Evolutionary conservation across 1,140 invertebrate species (phyloP).

Genomic region (Micrasema minimum): DNA sequence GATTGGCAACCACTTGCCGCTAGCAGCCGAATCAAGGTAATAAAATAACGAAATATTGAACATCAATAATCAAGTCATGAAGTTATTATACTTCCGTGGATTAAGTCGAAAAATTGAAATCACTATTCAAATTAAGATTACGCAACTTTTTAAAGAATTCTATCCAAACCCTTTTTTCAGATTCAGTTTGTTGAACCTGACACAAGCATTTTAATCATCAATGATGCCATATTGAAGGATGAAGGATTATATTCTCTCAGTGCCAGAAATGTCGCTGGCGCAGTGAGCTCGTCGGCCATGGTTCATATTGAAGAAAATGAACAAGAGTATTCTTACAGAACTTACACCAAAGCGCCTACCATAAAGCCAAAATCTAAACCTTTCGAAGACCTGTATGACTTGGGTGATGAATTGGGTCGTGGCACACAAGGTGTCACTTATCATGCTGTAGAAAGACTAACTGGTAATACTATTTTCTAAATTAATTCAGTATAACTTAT

Average conservation of each 20-base stretch:
- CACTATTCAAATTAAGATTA: background rate
- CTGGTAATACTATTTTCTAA: conserved; percentile 66
- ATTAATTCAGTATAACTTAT: no score
- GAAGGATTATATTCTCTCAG: conserved; percentile 93
- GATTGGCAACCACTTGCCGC: conserved; percentile 91
- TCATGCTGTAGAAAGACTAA: conserved; percentile 85
- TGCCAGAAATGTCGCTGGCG: conserved; percentile 92
- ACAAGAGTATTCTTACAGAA: conserved; percentile 76
- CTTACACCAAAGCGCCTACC: conserved; percentile 75
- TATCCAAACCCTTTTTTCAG: conserved; percentile 68
- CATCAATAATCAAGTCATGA: no score
- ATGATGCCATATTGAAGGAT: conserved; percentile 89
- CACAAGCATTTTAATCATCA: conserved; percentile 82
- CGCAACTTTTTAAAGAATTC: no score
- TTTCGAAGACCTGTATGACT: conserved; percentile 88
- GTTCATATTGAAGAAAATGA: conserved; percentile 91
- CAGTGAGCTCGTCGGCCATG: conserved; percentile 88
- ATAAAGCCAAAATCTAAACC: conserved; percentile 74
- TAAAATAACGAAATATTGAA: background rate
- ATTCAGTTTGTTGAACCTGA: conserved; percentile 88
- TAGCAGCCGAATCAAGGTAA: conserved; percentile 82
- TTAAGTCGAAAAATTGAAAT: no score
- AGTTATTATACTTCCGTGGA: no score
- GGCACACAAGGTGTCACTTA: conserved; percentile 91
- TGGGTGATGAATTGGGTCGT: conserved; percentile 93